Base-by-base conservation (phyloP, 2,797 vertebrate species). In the Vespertilio murinus region DNA sequence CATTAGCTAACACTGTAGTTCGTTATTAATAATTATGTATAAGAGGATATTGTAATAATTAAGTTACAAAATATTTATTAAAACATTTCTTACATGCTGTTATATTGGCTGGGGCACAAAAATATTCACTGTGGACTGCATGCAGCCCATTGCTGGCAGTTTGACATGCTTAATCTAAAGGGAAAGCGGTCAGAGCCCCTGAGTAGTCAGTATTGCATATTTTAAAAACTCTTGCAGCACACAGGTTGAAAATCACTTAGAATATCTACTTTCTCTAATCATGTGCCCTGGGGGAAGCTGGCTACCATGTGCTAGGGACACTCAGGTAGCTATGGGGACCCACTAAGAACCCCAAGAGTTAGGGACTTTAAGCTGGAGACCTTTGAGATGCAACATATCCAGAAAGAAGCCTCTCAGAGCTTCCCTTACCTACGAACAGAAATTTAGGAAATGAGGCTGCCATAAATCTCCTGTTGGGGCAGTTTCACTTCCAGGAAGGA, bases 371-470 rank as follows among this genome's bases (percentile, higher is more conserved):
- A 88, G 8, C 42, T 78, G 30, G 75, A 94, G 77, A 75, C 40
- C 69, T 28, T 6, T 82, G 70, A 91, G 33, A 85, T 33, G 90
- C 80, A 49, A 69, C 56, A 93, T 65, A 69, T 74, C 16, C 28
- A 80, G 56, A 85, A 93, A 74, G 8, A 73, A 78, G 33, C 5
- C 84, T 77, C 35, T 92, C 35, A 18, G 23, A 83, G 38, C 47
- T 85, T 95, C 49, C 42, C 35, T 83, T 71, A 47, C 16, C 61
- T 73, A 83, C 69, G 70, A 67, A 64, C 54, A 96, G 45, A 90
- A 86, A 61, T 35, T 81, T 94, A 82, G 35, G 70, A 52, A 56
- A 71, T 75, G 18, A 85, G 38, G 38, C 8, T 67, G 22, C 16
- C 42, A 92, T 77, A 77, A 92, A 80, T 33, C 22, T 4, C 70